phyloP scores from a whole-genome alignment of 2,888 invertebrate genomes.

The Athalia cordata region DNA sequence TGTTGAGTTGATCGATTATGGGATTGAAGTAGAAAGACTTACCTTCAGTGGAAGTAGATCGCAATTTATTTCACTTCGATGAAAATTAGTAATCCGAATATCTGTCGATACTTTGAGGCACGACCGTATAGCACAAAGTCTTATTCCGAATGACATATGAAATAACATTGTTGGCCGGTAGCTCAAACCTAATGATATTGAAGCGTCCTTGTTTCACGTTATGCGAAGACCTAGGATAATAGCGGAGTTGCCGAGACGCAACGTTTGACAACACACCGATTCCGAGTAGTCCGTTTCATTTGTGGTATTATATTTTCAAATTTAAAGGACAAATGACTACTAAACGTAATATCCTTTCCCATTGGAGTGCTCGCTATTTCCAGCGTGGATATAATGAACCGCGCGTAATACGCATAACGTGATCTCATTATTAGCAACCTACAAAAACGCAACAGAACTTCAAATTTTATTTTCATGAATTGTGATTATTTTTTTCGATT shows the following conservation, averaged over 20 bases:
- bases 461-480: too few relatives aligned
- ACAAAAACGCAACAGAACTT: too few relatives aligned
- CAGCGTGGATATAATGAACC: not conserved
- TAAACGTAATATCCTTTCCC: not conserved
- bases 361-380: too few relatives aligned
- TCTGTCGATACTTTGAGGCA: conserved; percentile 13
- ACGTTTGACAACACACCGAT: conserved; percentile 62
- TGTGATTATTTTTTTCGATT: too few relatives aligned
- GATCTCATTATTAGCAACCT: too few relatives aligned
- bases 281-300: conserved; percentile 43
- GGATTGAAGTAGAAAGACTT: too few relatives aligned
- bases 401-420: too few relatives aligned
- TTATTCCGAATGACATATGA: conserved; percentile 31
- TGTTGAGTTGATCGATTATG: too few relatives aligned
- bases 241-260: conserved; percentile 60
- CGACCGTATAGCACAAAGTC: conserved; percentile 28
- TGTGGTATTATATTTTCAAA: conserved; percentile 47
- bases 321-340: conserved; percentile 19
- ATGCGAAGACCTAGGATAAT: conserved; percentile 31
- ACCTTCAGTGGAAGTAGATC: too few relatives aligned
- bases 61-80: not conserved
- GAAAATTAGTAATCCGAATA: not conserved
- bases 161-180: conserved; percentile 35
- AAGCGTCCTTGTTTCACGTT: conserved; percentile 18
- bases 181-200: conserved; percentile 32